These are phyloP conservation scores for Tringa solitaria DNA, from an alignment of 2,113 vertebrate species.

Conservation along the genomic window DNA sequence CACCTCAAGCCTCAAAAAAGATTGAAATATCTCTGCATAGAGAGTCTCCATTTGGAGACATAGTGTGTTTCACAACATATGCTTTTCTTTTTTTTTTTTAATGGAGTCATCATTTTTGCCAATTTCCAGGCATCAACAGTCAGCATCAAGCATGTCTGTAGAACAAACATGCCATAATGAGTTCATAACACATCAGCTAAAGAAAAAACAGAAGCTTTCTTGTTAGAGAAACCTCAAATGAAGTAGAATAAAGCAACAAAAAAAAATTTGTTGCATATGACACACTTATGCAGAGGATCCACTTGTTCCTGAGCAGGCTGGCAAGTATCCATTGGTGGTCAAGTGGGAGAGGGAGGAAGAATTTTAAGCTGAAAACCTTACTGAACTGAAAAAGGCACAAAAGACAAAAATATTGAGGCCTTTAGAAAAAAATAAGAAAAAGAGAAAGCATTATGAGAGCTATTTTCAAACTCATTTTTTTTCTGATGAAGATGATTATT, in stretches of 20 bases:
- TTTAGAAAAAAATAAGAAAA: neutral
- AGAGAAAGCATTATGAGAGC: neutral
- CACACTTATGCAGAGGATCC: neutral
- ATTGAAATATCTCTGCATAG: neutral
- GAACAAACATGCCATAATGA: neutral
- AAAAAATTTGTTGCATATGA: neutral
- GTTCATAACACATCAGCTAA: neutral
- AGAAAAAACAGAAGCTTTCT: neutral
- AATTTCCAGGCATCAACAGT: neutral
- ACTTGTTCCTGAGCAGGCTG: neutral
- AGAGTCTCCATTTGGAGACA: neutral
- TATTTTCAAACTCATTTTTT: neutral
- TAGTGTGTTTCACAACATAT: neutral
- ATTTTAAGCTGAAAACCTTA: neutral
- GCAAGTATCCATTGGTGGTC: neutral
- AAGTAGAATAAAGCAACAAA: neutral
- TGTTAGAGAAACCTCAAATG: neutral
- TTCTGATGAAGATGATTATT: neutral
- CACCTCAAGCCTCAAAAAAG: neutral
- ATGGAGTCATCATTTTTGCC: neutral
- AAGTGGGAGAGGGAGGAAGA: neutral
- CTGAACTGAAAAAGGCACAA: neutral
- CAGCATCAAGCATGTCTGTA: neutral
- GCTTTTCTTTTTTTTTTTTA: neutral
- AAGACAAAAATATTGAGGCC: neutral